Conservation (phyloP, 2,797 vertebrate genomes). For the Synanceia verrucosa region DNA sequence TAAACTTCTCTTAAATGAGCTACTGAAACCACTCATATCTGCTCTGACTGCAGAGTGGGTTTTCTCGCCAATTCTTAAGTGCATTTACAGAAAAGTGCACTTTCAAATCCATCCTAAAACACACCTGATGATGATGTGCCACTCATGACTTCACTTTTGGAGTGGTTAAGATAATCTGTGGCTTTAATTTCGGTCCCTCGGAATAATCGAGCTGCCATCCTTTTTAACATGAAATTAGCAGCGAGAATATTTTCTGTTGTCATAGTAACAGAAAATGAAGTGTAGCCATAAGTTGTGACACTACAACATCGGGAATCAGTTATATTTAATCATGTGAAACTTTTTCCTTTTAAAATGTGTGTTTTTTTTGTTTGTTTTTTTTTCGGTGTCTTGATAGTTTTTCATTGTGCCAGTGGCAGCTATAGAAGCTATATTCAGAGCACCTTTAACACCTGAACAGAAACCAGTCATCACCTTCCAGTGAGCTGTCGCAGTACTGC, state of each 20-base stretch:
- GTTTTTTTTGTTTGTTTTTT: neutral
- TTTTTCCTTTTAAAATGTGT: neutral
- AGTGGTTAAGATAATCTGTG: too few species aligned
- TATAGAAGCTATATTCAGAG: conserved; percentile 61
- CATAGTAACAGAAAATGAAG: conserved; percentile 9
- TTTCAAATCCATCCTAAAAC: neutral
- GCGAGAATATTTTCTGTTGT: neutral
- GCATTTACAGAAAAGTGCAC: conserved; percentile 49
- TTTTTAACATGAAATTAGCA: neutral
- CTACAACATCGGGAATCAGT: neutral
- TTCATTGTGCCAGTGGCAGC: conserved; percentile 64
- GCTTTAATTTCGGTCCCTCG: neutral
- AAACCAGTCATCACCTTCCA: conserved; percentile 10
- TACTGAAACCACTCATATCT: conserved; percentile 12
- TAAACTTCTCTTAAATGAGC: conserved; percentile 26
- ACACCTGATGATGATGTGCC: neutral
- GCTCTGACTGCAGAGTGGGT: neutral
- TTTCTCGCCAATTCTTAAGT: conserved; percentile 24
- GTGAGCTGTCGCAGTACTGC: conserved; percentile 33
- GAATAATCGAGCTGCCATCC: neutral
- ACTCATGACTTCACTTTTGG: too few species aligned
- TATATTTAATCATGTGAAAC: neutral
- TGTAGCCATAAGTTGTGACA: neutral
- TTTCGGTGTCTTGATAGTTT: neutral
- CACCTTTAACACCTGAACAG: conserved; percentile 2